These are phyloP conservation scores for Desmophyllum pertusum DNA, from an alignment of 92 coral and sea anemone species.

Conservation along the genomic window DNA sequence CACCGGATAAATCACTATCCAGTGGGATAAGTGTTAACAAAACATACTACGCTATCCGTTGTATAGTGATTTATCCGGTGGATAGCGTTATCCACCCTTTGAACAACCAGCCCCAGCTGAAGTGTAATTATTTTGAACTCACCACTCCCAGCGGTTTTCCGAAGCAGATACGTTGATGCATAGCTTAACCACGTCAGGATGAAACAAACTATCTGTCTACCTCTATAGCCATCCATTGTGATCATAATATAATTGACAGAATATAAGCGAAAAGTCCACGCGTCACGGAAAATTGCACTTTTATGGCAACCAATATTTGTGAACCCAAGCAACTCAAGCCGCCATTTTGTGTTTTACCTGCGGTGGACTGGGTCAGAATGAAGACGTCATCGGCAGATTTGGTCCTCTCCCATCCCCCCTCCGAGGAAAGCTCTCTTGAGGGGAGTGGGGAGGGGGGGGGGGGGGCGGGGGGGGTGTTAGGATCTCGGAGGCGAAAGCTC, in stretches of 20 bases:
- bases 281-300: background rate
- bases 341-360: background rate
- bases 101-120: no score
- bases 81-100: no score
- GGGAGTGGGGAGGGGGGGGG: no score
- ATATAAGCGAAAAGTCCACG: background rate
- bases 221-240: constrained; percentile 46
- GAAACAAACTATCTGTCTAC: constrained; percentile 79
- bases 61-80: no score
- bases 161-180: constrained; percentile 90
- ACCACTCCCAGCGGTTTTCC: constrained; percentile 97
- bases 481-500: no score
- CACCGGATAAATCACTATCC: no score
- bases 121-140: no score
- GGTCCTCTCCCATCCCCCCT: no score
- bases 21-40: no score
- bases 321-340: background rate
- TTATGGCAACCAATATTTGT: background rate
- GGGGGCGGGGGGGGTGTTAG: no score
- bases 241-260: background rate
- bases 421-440: no score
- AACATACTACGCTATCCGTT: no score
- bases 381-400: background rate
- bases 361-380: background rate
- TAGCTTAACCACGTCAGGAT: constrained; percentile 85